phyloP scores from a whole-genome alignment of 2,113 vertebrate species.

The Podiceps cristatus region DNA sequence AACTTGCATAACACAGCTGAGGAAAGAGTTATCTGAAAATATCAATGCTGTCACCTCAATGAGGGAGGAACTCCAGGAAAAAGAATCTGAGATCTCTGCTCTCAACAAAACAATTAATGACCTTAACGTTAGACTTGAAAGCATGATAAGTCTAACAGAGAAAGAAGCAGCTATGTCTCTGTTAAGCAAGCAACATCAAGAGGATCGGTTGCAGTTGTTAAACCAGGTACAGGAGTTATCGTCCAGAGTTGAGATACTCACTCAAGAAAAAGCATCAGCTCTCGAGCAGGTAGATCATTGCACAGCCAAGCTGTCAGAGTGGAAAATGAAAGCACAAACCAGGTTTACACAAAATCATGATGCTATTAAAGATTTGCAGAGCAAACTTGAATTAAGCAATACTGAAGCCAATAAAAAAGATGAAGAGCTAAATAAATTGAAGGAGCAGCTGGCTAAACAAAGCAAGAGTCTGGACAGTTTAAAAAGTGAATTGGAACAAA shows the following conservation, averaged over 20 bases:
- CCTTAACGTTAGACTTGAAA: slow-evolving; percentile 82
- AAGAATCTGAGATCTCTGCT: slow-evolving; percentile 76
- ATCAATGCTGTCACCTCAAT: slow-evolving; percentile 78
- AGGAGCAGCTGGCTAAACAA: slow-evolving; percentile 82
- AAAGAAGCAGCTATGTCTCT: slow-evolving; percentile 86
- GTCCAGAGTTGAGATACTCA: slow-evolving; percentile 73
- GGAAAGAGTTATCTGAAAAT: slow-evolving; percentile 82
- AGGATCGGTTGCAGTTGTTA: slow-evolving; percentile 74
- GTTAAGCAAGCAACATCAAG: slow-evolving; percentile 79
- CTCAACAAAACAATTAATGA: slow-evolving; percentile 81
- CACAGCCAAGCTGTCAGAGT: slow-evolving; percentile 83
- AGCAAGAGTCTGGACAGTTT: slow-evolving; percentile 77
- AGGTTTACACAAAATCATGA: slow-evolving; percentile 81
- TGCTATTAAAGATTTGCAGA: slow-evolving; percentile 83
- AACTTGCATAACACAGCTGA: slow-evolving; percentile 84
- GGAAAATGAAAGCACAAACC: slow-evolving; percentile 84
- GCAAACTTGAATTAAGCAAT: slow-evolving; percentile 81
- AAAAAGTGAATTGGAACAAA: slow-evolving; percentile 83
- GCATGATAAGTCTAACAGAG: slow-evolving; percentile 74
- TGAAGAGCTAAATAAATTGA: slow-evolving; percentile 78
- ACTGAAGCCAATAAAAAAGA: slow-evolving; percentile 81
- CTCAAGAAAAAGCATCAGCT: slow-evolving; percentile 83
- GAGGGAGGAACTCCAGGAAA: slow-evolving; percentile 82
- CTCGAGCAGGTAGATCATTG: slow-evolving; percentile 80
- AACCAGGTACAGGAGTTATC: slow-evolving; percentile 79